Evolutionary conservation across 2,888 invertebrate genomes (phyloP).

Genomic region (Yponomeuta malinellus): DNA sequence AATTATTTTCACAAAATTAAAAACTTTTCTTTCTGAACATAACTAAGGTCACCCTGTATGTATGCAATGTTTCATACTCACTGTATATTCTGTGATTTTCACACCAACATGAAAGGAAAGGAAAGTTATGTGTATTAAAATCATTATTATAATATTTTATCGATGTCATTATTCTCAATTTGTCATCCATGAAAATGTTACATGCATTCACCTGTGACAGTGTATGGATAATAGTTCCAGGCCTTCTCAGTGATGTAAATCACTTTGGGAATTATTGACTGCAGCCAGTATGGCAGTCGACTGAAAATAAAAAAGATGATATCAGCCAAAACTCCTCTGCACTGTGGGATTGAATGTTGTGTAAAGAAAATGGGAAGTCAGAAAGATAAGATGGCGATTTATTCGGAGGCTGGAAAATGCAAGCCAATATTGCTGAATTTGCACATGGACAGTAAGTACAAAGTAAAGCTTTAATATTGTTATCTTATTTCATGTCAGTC

Average conservation of each 20-base stretch:
- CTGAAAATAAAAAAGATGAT: constrained; percentile 66
- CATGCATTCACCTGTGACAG: constrained; percentile 81
- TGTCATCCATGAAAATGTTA: neutral
- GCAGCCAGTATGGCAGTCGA: constrained; percentile 92
- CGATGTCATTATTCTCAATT: neutral
- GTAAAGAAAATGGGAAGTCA: no score
- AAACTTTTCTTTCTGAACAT: constrained; percentile 8
- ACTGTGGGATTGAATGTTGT: no score
- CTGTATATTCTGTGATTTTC: constrained; percentile 80
- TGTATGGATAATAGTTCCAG: constrained; percentile 96
- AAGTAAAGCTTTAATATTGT: no score
- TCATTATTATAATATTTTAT: no score
- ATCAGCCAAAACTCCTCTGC: no score
- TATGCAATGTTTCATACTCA: constrained; percentile 59
- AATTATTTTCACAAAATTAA: no score
- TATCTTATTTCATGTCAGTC: no score
- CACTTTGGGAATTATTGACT: constrained; percentile 89
- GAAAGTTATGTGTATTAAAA: constrained; percentile 4
- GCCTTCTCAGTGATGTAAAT: constrained; percentile 96
- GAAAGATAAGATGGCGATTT: no score
- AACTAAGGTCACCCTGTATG: neutral
- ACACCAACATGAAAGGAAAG: constrained; percentile 41
- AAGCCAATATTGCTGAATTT: no score
- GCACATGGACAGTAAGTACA: no score
- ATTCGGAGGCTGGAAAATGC: no score